These are phyloP conservation scores for Pectinophora gossypiella DNA, from an alignment of 1,140 invertebrate genomes.

Conservation along the genomic window DNA sequence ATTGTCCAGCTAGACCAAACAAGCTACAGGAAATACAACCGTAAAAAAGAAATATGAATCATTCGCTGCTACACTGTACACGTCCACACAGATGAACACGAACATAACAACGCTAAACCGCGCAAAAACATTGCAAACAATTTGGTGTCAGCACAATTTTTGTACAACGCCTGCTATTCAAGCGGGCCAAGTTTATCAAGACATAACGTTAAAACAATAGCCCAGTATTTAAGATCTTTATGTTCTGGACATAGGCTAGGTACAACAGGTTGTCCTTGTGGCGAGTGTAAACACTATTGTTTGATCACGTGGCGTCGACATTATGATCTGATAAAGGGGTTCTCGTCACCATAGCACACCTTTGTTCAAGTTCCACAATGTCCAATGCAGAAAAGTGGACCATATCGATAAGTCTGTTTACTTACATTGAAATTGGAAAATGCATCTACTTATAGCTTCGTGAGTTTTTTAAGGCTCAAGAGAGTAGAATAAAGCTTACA, in stretches of 20 bases:
- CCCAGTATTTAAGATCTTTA: conserved; percentile 23
- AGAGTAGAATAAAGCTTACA: no score
- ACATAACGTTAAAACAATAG: conserved; percentile 23
- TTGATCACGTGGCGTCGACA: conserved; percentile 51
- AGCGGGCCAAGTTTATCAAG: conserved; percentile 20
- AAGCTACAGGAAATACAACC: background rate
- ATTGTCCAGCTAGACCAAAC: no score
- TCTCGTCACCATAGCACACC: conserved; percentile 24
- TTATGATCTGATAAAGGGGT: conserved; percentile 54
- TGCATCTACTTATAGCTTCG: background rate
- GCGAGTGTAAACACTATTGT: conserved; percentile 61
- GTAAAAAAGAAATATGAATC: no score
- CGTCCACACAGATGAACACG: background rate
- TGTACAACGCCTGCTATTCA: no score
- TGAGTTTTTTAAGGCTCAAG: background rate
- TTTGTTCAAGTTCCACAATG: conserved; percentile 30
- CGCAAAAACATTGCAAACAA: background rate
- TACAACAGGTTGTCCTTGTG: conserved; percentile 41
- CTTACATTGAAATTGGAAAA: background rate
- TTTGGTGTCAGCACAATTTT: conserved; percentile 4
- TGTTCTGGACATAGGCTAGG: conserved; percentile 17
- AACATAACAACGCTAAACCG: background rate
- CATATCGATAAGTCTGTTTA: conserved; percentile 17
- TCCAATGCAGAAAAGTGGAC: conserved; percentile 18
- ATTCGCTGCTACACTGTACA: no score